phyloP scores from a whole-genome alignment of 2,113 vertebrate genomes.

The Azemiops feae region DNA sequence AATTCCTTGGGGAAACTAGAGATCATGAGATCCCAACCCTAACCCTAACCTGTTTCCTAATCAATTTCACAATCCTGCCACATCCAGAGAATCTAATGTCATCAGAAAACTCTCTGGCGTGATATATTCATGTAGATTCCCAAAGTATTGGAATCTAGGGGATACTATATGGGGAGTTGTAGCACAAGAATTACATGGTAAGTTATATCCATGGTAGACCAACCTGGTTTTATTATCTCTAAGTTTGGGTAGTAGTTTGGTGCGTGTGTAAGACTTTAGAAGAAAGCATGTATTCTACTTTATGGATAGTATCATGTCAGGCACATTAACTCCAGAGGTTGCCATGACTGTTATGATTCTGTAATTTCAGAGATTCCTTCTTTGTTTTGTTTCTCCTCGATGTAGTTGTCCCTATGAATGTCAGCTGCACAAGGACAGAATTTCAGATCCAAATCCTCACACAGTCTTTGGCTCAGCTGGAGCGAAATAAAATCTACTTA shows the following conservation, averaged over 20 bases:
- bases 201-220: not conserved
- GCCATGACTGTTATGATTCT: not conserved
- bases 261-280: not conserved
- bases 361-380: not conserved
- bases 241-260: not conserved
- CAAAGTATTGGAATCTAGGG: not conserved
- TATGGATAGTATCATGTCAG: not conserved
- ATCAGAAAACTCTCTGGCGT: not conserved
- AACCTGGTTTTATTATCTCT: no score
- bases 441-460: slow-evolving; percentile 90
- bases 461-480: slow-evolving; percentile 82
- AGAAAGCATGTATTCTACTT: not conserved
- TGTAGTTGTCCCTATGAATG: slow-evolving; percentile 88
- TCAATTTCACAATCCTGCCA: not conserved
- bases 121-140: not conserved
- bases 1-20: not conserved
- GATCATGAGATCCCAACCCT: not conserved
- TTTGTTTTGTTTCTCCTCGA: slow-evolving; percentile 12
- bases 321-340: not conserved
- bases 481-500: slow-evolving; percentile 86
- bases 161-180: not conserved
- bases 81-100: not conserved
- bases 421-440: slow-evolving; percentile 93
- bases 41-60: not conserved
- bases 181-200: not conserved